Percentiles rank a stretch among this genome's conserved stretches.
phyloP scores from a whole-genome alignment of 2,113 vertebrate genomes.

The Probosciger aterrimus region DNA sequence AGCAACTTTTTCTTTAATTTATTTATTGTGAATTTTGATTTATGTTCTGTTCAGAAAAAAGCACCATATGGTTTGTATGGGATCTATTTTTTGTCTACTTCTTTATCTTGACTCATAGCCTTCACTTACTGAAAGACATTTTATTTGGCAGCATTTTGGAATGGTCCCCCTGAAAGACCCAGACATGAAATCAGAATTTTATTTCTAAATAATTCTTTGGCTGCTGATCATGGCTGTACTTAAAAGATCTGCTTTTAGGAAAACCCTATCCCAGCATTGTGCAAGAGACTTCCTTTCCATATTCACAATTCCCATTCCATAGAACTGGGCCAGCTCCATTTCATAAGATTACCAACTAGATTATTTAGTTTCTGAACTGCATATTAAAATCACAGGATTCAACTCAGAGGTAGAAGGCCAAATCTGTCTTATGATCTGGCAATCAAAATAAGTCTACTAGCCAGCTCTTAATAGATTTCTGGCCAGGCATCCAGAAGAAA shows the following conservation, averaged over 20 bases:
- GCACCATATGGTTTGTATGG: not conserved
- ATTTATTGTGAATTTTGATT: not conserved
- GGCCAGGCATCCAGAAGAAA: not conserved
- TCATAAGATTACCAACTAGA: not conserved
- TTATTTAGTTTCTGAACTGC: not conserved
- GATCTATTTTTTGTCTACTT: not conserved
- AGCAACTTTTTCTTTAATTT: not conserved
- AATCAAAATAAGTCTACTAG: not conserved
- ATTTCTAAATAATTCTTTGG: constrained; percentile 5
- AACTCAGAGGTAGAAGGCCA: not conserved
- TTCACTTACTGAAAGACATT: not conserved
- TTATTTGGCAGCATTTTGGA: constrained; percentile 8
- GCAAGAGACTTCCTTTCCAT: not conserved
- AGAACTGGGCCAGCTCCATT: not conserved
- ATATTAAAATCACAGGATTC: not conserved
- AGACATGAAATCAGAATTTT: constrained; percentile 7
- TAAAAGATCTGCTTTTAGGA: not conserved
- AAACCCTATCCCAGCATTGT: not conserved
- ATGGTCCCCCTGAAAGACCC: not conserved
- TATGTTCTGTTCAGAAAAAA: not conserved
- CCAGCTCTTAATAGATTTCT: not conserved
- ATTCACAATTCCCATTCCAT: not conserved
- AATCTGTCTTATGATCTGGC: not conserved
- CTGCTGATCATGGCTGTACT: not conserved
- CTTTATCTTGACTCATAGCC: not conserved